Percentiles rank a stretch among this genome's conserved stretches.
phyloP scores from a whole-genome alignment of 2,797 vertebrate species.

The Erpetoichthys calabaricus region DNA sequence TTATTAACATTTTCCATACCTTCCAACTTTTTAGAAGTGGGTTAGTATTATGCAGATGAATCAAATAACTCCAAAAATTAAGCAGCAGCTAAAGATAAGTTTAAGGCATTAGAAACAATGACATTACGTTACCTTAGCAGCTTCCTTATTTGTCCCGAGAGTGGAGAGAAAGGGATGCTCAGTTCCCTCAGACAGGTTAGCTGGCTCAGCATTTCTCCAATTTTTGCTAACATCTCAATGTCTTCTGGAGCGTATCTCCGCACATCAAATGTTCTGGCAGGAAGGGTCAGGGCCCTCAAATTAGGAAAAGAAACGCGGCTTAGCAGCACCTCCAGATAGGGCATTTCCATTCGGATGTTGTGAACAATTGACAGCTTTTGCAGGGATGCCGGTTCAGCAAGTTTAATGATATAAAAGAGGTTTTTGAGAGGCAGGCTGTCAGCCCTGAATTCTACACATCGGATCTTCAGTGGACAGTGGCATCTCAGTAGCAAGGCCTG shows the following conservation, averaged over 20 bases:
- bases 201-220: slow-evolving; percentile 62
- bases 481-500: slow-evolving; percentile 59
- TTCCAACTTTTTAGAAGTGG: no score
- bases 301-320: slow-evolving; percentile 53
- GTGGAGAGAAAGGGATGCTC: slow-evolving; percentile 68
- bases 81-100: no score
- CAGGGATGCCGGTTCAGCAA: slow-evolving; percentile 52
- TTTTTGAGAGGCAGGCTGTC: slow-evolving; percentile 71
- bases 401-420: slow-evolving; percentile 67
- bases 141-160: slow-evolving; percentile 70
- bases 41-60: no score
- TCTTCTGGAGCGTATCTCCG: slow-evolving; percentile 45
- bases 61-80: no score
- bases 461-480: slow-evolving; percentile 61
- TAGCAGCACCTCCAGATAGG: slow-evolving; percentile 72
- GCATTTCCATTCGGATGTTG: slow-evolving; percentile 72
- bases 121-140: slow-evolving; percentile 59
- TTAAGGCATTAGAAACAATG: no score
- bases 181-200: slow-evolving; percentile 64
- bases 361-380: slow-evolving; percentile 78
- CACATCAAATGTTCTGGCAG: slow-evolving; percentile 64
- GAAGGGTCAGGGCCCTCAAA: slow-evolving; percentile 69
- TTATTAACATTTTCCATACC: no score
- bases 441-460: slow-evolving; percentile 57
- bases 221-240: slow-evolving; percentile 38